Base-by-base conservation (phyloP, 1,140 invertebrate species). In the Drosophila baimaii region DNA sequence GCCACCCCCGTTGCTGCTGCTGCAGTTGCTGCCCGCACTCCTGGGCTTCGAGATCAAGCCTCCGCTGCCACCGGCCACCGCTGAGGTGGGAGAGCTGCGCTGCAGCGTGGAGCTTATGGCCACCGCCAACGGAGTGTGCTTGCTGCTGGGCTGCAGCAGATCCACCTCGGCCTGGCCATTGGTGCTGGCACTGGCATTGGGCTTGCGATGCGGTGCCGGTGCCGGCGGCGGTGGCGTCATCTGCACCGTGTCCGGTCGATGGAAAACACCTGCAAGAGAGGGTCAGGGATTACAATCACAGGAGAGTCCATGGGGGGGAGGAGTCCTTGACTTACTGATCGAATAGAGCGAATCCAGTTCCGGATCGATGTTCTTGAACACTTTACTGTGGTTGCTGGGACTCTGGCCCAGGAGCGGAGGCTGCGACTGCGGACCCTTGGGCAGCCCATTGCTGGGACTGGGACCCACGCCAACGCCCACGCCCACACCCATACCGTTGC, bases 311-410 rank as follows among this genome's bases (percentile, higher is more conserved):
- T 4, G 5, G 3, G 8, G 5, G 27, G 27, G 5, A 7, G 27
- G 27, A 7, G 5, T 5, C 2, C 5, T 2, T 5, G 7, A 55
- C 83, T 77, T 74, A 92, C 91, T 92, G 57, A 92, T 92, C 6
- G 91, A 92, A 61, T 92, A 92, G 15, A 92, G 84, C 17, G 91
- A 92, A 56, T 92, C 91, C 79, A 92, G 55, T 39, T 92, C 91
- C 1, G 91, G 91, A 91, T 92, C 91, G 58, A 92, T 92, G 64
- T 91, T 92, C 72, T 92, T 91, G 76, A 92, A 92, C 65, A 92
- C 90, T 91, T 92, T 92, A 62, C 79, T 92, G 77, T 82, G 90
- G 75, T 77, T 86, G 49, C 77, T 91, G 49, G 90, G 90, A 56
- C 90, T 91, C 59, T 91, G 90, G 13, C 90, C 90, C 35, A 66